A percentile compares a stretch with the other conserved stretches of the same genome.
Conservation (phyloP, 2,113 vertebrate genomes). For the Pithys albifrons region DNA sequence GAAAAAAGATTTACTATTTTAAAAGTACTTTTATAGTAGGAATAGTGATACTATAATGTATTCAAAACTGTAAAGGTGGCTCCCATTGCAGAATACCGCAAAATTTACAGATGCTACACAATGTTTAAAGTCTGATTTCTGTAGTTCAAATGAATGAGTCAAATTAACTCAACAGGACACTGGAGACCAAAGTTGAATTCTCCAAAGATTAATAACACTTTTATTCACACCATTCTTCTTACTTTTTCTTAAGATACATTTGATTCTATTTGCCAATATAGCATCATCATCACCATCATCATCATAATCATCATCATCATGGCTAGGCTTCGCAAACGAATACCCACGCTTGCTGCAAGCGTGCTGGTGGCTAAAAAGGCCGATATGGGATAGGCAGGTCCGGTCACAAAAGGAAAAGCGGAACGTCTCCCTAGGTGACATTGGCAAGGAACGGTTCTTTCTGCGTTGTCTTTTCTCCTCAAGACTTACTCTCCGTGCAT, state of each 20-base stretch:
- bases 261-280: neutral
- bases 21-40: neutral
- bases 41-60: neutral
- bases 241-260: neutral
- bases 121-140: neutral
- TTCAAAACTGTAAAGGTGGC: neutral
- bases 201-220: neutral
- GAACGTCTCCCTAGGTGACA: too few relatives aligned
- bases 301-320: too few relatives aligned
- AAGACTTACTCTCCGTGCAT: too few relatives aligned
- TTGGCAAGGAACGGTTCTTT: too few relatives aligned
- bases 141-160: neutral
- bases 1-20: neutral
- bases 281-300: too few relatives aligned
- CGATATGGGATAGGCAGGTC: too few relatives aligned
- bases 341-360: too few relatives aligned
- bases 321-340: too few relatives aligned
- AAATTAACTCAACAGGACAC: neutral
- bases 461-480: too few relatives aligned
- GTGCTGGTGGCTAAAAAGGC: too few relatives aligned
- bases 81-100: neutral
- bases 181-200: neutral
- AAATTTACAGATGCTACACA: neutral
- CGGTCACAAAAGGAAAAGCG: too few relatives aligned
- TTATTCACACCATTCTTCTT: neutral